Conservation (phyloP, 2,888 invertebrate genomes). For the Ganaspis brasiliensis region DNA sequence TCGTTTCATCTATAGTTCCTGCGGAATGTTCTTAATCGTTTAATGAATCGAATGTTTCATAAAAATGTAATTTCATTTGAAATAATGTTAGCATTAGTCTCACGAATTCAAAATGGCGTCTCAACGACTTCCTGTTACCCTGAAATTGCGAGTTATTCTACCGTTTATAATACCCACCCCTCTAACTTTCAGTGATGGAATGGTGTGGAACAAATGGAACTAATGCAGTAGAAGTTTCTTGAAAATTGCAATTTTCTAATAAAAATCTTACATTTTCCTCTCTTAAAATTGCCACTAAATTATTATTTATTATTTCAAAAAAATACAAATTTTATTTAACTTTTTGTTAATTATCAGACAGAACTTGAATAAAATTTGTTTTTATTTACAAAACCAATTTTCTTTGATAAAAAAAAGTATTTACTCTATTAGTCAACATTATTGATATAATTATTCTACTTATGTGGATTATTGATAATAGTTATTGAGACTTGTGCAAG, state of each 20-base stretch:
- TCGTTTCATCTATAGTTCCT: neutral
- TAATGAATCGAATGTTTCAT: constrained; percentile 25
- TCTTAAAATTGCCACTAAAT: neutral
- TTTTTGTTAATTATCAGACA: too few relatives aligned
- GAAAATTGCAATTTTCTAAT: constrained; percentile 25
- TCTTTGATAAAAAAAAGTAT: neutral
- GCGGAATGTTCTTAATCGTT: neutral
- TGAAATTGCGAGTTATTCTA: constrained; percentile 41
- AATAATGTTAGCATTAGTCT: constrained; percentile 40
- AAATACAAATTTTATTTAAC: neutral
- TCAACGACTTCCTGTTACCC: constrained; percentile 28
- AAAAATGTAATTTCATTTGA: constrained; percentile 36
- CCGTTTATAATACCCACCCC: constrained; percentile 41
- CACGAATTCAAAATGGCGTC: constrained; percentile 39
- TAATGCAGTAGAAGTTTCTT: constrained; percentile 41
- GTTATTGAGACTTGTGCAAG: neutral
- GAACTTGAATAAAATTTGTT: too few relatives aligned
- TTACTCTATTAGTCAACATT: neutral
- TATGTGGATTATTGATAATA: neutral
- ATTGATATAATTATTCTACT: neutral
- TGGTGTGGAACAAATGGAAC: constrained; percentile 42
- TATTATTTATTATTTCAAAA: neutral
- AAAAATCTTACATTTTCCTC: neutral
- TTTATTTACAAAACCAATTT: neutral
- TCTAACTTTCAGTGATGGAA: constrained; percentile 40